Percentiles rank a stretch among this genome's conserved stretches.
Evolutionary conservation across 2,113 vertebrate species (phyloP).

Genomic region (Pelecanus crispus): DNA sequence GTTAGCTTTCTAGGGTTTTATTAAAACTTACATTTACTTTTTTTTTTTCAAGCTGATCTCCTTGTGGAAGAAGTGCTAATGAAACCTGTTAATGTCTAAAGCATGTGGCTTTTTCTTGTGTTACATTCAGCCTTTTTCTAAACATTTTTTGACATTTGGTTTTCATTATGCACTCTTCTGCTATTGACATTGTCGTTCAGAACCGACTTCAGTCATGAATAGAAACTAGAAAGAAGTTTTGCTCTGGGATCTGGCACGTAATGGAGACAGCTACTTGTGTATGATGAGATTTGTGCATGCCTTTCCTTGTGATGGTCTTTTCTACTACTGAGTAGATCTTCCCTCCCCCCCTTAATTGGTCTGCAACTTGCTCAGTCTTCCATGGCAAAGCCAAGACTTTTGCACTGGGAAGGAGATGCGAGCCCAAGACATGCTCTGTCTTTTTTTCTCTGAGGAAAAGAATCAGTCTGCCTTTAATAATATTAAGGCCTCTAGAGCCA

Average conservation of each 20-base stretch:
- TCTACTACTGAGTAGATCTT: not conserved
- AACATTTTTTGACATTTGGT: not conserved
- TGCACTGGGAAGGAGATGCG: not conserved
- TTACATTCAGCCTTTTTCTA: not conserved
- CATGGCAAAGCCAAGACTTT: not conserved
- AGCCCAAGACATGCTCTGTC: not conserved
- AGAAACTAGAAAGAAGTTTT: not conserved
- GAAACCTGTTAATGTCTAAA: not conserved
- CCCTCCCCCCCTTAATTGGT: not conserved
- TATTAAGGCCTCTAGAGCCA: not conserved
- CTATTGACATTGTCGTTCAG: not conserved
- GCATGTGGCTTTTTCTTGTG: not conserved
- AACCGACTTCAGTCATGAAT: not conserved
- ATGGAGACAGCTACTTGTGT: not conserved
- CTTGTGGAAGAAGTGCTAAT: not conserved
- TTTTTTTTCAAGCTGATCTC: not conserved
- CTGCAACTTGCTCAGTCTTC: not conserved
- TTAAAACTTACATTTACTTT: not conserved
- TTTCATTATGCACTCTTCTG: constrained; percentile 6
- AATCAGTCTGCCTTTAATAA: not conserved
- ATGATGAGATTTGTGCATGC: not conserved
- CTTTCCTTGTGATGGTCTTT: not conserved
- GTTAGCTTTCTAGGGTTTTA: not conserved
- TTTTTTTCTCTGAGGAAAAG: not conserved
- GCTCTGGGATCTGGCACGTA: not conserved